Evolutionary conservation across 2,888 invertebrate genomes (phyloP).

Genomic region (Cataglyphis livida): DNA sequence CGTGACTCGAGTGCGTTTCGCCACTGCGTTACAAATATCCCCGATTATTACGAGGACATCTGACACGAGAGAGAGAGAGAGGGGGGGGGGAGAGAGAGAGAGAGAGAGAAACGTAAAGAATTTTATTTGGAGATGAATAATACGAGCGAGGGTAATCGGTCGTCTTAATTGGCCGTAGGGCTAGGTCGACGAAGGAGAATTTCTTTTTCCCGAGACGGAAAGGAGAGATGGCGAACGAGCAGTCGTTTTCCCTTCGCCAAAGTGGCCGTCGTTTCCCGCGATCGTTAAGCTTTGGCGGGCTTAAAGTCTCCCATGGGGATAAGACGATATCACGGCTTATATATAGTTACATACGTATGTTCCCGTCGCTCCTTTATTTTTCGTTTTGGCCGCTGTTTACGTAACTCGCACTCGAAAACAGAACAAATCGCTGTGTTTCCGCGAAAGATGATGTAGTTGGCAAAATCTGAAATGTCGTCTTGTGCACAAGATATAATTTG

Average conservation of each 20-base stretch:
- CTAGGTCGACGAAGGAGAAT: conserved; percentile 49
- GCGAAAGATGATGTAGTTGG: background rate
- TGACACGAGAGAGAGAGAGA: background rate
- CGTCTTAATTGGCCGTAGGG: conserved; percentile 62
- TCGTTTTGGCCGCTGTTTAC: conserved; percentile 21
- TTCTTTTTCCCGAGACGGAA: conserved; percentile 50
- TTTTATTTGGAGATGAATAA: conserved; percentile 55
- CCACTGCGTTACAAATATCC: background rate
- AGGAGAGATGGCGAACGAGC: conserved; percentile 37
- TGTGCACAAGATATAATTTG: no score
- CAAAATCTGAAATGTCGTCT: background rate
- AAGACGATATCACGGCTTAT: conserved; percentile 57
- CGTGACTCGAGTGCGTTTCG: background rate
- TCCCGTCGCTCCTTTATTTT: background rate
- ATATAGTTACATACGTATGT: conserved; percentile 25
- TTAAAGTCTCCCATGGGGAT: conserved; percentile 64
- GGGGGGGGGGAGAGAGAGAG: background rate
- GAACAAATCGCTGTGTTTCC: conserved; percentile 25
- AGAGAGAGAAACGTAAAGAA: conserved; percentile 30
- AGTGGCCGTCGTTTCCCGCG: conserved; percentile 58
- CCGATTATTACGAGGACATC: conserved; percentile 18
- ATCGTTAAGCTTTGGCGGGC: conserved; percentile 62
- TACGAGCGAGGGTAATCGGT: conserved; percentile 56
- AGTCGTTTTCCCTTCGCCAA: conserved; percentile 54
- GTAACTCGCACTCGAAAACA: conserved; percentile 30